These are phyloP conservation scores for Hafferia zeledoni DNA, from an alignment of 2,797 vertebrate genomes.

Conservation along the genomic window DNA sequence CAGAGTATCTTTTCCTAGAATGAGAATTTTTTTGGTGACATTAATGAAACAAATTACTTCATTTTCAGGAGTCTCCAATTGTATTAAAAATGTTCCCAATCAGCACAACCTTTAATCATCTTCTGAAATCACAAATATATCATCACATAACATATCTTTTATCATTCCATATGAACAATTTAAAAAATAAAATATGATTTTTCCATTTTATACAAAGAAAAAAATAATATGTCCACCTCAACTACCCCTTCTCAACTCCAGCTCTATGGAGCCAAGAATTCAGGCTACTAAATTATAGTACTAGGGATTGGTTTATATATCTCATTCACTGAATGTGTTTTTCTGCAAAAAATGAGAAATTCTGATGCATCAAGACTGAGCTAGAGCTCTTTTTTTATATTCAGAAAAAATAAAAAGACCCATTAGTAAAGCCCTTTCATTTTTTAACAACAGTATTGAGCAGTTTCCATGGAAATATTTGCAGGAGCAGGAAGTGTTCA, in stretches of 20 bases:
- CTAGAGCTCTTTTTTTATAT: not conserved
- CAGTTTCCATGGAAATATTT: constrained; percentile 70
- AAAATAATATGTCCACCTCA: not conserved
- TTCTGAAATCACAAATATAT: not conserved
- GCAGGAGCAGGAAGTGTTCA: constrained; percentile 30
- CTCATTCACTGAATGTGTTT: not conserved
- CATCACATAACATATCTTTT: not conserved
- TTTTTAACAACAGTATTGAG: not conserved
- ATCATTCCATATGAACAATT: not conserved
- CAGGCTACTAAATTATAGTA: not conserved
- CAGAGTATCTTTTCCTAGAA: not conserved
- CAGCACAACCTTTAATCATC: not conserved
- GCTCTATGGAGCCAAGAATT: not conserved
- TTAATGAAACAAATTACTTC: not conserved
- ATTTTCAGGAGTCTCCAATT: not conserved
- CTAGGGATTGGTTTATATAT: not conserved
- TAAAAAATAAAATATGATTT: not conserved
- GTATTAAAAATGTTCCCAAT: not conserved
- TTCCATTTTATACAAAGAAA: not conserved
- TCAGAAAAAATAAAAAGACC: not conserved
- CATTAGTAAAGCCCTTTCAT: constrained; percentile 3
- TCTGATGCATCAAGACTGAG: not conserved
- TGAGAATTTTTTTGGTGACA: not conserved
- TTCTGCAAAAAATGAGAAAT: not conserved
- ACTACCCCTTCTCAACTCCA: not conserved